Conservation (phyloP, 2,113 vertebrate species). For the Psittacula cyanocephala region DNA sequence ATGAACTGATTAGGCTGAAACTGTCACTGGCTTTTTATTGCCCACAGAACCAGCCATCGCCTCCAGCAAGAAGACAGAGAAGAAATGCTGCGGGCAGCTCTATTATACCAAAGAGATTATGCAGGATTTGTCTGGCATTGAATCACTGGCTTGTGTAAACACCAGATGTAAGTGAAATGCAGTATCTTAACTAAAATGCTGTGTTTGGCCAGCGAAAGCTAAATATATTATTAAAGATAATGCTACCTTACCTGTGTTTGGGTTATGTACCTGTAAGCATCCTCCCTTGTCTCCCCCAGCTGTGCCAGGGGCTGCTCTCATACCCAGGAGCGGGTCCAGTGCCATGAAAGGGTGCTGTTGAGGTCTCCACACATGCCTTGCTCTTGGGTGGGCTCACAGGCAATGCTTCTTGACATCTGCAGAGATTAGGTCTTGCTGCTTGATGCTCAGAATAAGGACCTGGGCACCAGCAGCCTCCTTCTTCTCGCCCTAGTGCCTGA, state of each 20-base stretch:
- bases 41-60: not conserved
- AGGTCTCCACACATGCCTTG: rapidly evolving
- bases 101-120: conserved; percentile 16
- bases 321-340: not conserved
- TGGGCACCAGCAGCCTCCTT: not conserved
- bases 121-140: conserved; percentile 27
- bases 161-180: conserved; percentile 30
- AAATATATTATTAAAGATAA: not conserved
- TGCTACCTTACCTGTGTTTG: not conserved
- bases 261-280: not conserved
- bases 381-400: not conserved
- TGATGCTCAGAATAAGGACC: not conserved
- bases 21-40: not conserved
- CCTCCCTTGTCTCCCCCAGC: not conserved
- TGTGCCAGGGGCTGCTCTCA: not conserved
- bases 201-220: not conserved
- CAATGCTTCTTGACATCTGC: not conserved
- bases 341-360: not conserved
- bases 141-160: conserved; percentile 41
- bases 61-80: not conserved
- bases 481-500: rapidly evolving
- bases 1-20: not conserved
- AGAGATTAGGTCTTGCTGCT: not conserved
- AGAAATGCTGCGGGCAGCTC: not conserved
- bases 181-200: not conserved